A percentile compares a stretch with the other conserved stretches of the same genome.
These are phyloP conservation scores for Eristalis pertinax DNA, from an alignment of 2,888 invertebrate species.

Conservation along the genomic window DNA sequence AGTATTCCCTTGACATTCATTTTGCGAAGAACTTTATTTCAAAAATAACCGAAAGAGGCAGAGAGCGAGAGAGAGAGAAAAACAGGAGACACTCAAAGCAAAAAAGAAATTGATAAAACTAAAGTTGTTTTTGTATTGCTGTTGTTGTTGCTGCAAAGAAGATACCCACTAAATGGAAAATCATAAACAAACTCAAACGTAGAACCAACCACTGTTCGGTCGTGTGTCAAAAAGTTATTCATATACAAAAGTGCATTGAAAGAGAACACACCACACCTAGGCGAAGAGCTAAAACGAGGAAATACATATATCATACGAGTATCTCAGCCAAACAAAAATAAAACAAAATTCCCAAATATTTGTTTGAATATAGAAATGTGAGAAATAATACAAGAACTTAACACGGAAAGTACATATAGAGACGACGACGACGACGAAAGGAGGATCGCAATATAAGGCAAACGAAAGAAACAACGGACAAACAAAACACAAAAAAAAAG, in stretches of 20 bases:
- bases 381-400: constrained; percentile 35
- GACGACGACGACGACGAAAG: constrained; percentile 11
- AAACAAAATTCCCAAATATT: constrained; percentile 18
- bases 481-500: neutral
- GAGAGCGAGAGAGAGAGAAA: neutral
- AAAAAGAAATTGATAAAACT: neutral
- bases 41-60: neutral
- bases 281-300: neutral
- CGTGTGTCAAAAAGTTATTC: constrained; percentile 42
- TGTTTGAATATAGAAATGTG: constrained; percentile 34
- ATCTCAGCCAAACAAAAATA: neutral
- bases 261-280: constrained; percentile 64
- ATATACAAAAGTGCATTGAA: constrained; percentile 64
- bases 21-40: constrained; percentile 24
- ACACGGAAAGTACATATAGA: constrained; percentile 1
- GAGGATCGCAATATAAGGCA: constrained; percentile 7
- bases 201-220: constrained; percentile 26
- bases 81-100: neutral
- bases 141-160: neutral
- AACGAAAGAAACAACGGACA: neutral
- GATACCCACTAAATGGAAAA: neutral
- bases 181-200: neutral
- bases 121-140: neutral
- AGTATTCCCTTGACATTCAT: constrained; percentile 63
- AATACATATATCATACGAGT: neutral